Conservation (phyloP, 2,888 invertebrate genomes). For the Suillia variegata region DNA sequence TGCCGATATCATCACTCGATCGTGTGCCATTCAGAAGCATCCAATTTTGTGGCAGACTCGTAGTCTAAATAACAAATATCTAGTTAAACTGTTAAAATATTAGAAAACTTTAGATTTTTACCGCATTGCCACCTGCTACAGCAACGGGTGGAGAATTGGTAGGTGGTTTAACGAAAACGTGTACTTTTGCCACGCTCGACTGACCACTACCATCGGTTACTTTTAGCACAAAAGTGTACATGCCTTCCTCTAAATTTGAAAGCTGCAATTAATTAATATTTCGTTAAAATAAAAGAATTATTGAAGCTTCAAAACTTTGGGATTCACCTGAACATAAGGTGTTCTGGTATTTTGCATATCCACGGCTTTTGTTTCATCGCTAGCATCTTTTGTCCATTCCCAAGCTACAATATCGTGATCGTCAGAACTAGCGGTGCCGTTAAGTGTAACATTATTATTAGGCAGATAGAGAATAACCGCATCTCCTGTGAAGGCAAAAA, state of each 20-base stretch:
- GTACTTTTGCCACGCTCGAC: slow-evolving; percentile 83
- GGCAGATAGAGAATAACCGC: slow-evolving; percentile 90
- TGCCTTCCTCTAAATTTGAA: slow-evolving; percentile 89
- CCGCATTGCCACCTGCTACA: slow-evolving; percentile 67
- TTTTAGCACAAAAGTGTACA: slow-evolving; percentile 91
- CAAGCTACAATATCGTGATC: slow-evolving; percentile 92
- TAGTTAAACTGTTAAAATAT: no score
- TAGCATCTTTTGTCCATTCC: slow-evolving; percentile 93
- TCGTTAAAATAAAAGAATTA: background rate
- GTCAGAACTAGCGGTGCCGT: slow-evolving; percentile 89
- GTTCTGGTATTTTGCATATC: slow-evolving; percentile 96
- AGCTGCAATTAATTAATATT: slow-evolving; percentile 60
- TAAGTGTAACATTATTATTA: slow-evolving; percentile 82
- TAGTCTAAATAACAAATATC: slow-evolving; percentile 73
- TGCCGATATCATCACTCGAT: slow-evolving; percentile 83
- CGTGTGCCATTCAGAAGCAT: slow-evolving; percentile 78
- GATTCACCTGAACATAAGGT: slow-evolving; percentile 73
- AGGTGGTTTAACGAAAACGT: slow-evolving; percentile 90
- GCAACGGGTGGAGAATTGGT: slow-evolving; percentile 84
- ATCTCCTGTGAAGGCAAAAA: slow-evolving; percentile 72
- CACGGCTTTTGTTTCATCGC: slow-evolving; percentile 86
- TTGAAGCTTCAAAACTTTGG: no score
- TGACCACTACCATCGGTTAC: slow-evolving; percentile 92
- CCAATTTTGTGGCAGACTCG: slow-evolving; percentile 84
- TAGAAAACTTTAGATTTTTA: slow-evolving; percentile 28